Conservation (phyloP, 2,113 vertebrate species). For the Chelonoidis abingdonii region DNA sequence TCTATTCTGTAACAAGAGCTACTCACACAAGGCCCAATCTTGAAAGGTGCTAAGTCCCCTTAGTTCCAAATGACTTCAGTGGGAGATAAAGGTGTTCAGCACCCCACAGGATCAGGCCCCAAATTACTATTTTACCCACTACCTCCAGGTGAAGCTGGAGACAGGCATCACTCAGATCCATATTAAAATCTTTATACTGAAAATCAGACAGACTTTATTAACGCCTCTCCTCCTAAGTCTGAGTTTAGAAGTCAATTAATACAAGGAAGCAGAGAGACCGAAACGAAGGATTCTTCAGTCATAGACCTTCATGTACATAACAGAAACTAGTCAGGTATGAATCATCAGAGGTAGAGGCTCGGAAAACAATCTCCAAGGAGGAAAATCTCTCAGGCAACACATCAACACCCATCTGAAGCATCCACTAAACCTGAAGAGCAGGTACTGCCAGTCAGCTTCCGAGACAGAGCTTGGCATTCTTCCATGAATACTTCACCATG, state of each 20-base stretch:
- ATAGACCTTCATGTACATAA: neutral
- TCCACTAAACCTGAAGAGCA: constrained; percentile 63
- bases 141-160: neutral
- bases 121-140: neutral
- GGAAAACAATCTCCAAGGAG: constrained; percentile 58
- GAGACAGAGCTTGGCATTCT: neutral
- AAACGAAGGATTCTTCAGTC: constrained; percentile 30
- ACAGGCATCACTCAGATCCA: neutral
- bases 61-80: constrained; percentile 30
- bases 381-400: constrained; percentile 60
- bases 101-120: constrained; percentile 51
- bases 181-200: fast-evolving
- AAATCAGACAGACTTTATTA: neutral
- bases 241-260: neutral
- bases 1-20: neutral
- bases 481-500: fast-evolving
- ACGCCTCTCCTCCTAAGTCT: neutral
- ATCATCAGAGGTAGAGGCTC: constrained; percentile 60
- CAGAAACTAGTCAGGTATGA: constrained; percentile 9
- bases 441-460: constrained; percentile 12
- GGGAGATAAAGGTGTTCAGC: constrained; percentile 2
- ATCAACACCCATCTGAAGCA: constrained; percentile 71
- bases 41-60: constrained; percentile 23
- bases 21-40: constrained; percentile 24
- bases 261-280: neutral